phyloP scores from a whole-genome alignment of 2,797 vertebrate species.

The Spinus pinus region DNA sequence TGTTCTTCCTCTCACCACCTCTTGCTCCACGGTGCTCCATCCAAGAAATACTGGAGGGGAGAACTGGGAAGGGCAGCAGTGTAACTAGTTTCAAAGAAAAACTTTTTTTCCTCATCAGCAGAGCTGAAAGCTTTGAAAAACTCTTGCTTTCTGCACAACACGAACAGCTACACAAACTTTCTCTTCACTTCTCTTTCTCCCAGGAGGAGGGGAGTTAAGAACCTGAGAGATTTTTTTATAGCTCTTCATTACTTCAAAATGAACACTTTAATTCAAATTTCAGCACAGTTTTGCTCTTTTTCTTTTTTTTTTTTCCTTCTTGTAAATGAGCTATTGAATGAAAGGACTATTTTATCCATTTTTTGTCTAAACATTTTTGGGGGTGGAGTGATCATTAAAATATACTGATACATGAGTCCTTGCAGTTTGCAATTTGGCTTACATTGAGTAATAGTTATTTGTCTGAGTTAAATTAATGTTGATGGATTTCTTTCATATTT shows the following conservation, averaged over 20 bases:
- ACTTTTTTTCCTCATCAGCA: conserved; percentile 26
- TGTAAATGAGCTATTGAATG: neutral
- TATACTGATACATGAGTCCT: neutral
- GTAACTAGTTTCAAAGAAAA: neutral
- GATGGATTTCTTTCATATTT: conserved; percentile 64
- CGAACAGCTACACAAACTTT: neutral
- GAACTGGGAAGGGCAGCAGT: neutral
- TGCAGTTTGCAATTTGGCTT: conserved; percentile 31
- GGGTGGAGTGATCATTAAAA: conserved; percentile 18
- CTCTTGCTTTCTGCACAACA: neutral
- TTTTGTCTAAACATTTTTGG: conserved; percentile 7
- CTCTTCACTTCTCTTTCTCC: conserved; percentile 14
- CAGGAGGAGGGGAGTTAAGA: conserved; percentile 37
- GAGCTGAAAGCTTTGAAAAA: conserved; percentile 27
- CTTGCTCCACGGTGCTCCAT: fast-evolving
- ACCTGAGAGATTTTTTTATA: conserved; percentile 37
- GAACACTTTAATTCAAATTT: conserved; percentile 45
- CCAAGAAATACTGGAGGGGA: neutral
- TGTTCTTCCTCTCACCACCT: neutral
- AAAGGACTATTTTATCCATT: conserved; percentile 23
- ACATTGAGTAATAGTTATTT: conserved; percentile 55
- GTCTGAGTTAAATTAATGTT: conserved; percentile 61
- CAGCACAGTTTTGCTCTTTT: neutral
- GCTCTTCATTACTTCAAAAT: conserved; percentile 44
- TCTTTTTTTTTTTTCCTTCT: neutral